Base-by-base conservation (phyloP, 2,888 invertebrate species). In the Schrankia costaestrigalis region DNA sequence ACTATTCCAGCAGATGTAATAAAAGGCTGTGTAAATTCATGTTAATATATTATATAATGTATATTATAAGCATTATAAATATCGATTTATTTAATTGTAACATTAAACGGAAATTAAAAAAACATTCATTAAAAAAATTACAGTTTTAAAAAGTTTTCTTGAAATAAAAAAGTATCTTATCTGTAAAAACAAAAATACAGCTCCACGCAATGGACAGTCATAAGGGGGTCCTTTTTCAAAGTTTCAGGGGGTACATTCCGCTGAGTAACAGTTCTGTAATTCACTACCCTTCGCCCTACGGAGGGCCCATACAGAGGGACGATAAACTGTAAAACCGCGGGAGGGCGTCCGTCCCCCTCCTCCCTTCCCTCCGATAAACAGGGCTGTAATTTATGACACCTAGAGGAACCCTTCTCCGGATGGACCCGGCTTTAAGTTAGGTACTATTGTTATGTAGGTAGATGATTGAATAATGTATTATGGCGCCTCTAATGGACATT, bases 261-360 rank as follows among this genome's bases (percentile, higher is more conserved):
- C 79, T 75, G 79, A 79, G 77, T 75, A 78, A 79, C 75, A 67
- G 66, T 69, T 65, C 63, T 71, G 72, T 78, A 77, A 78, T 78
- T 77, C 76, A 78, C 67, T 72, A 67, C 72, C 71, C 72, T 67
- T 57, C 65, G 71, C 67, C 76, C 76, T 65, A 57, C 63, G 60
- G 42, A 65, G 71, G 71, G 68, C 75, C 71, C 69, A 74, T 77
- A 69, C 71, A 53, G 63, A 73, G 82, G 82, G 82, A 75, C 80
- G 82, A 81, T 84, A 84, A 86, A 85, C 84, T 85, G 79, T 70
- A 77, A 83, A 84, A 84, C 85, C 84, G 62, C 81, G 73, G 75
- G 82, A 82, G 87, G 83, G 79, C 73, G 62, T 61, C 65, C 58
- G 66, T 63, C 66, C 63, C 73, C 72, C 72, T 74, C 74, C 69